Evolutionary conservation across 1,140 invertebrate species (phyloP), one percentile per base, ranked within the genome.

Genomic region (Acromyrmex heyeri): DNA sequence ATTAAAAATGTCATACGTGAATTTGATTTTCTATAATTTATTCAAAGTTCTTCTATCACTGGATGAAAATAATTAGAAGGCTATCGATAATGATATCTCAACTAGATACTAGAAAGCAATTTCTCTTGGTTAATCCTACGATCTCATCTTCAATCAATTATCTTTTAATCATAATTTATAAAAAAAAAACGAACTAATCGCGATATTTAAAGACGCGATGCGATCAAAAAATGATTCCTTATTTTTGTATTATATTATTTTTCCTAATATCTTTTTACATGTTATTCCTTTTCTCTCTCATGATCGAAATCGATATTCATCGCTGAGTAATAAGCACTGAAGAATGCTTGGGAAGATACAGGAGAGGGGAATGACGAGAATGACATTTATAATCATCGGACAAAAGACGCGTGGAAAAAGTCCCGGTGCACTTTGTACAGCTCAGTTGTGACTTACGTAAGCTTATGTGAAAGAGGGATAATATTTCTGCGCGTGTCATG

Each of bases 401-500:
- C 8, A 53, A 38, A 72, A 21, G 50, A 21, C 30, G 1, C 7
- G 7, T 34, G 57, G 24, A 62, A 82, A 59, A 34, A 50, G 67
- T 48, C 14, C 1, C 53, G 55, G 18, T 34, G 79, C 67, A 82
- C 18, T 73, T 73, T 30, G 69, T 34, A 18, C 79, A 89, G 86
- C 85, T 83, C 83, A 77, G 82, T 38, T n/a, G 72, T 30, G 79
- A 78, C 86, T 90, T 90, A 89, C 88, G 88, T 65, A 86, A 86
- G 78, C 75, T n/a, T 21, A 57, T 4, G 24, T 24, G 24, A 44
- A 38, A 77, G 87, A 12, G 57, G 61, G 5, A 81, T 87, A 87
- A 89, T 89, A 90, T 89, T 89, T 87, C 61, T 34, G 55, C 53
- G 14, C 77, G 67, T 75, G 27, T 78, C 62, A 82, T 21, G 65